Evolutionary conservation across 2,888 invertebrate species (phyloP), one percentile per base, ranked within the genome.

Genomic region (Marronus borbonicus): DNA sequence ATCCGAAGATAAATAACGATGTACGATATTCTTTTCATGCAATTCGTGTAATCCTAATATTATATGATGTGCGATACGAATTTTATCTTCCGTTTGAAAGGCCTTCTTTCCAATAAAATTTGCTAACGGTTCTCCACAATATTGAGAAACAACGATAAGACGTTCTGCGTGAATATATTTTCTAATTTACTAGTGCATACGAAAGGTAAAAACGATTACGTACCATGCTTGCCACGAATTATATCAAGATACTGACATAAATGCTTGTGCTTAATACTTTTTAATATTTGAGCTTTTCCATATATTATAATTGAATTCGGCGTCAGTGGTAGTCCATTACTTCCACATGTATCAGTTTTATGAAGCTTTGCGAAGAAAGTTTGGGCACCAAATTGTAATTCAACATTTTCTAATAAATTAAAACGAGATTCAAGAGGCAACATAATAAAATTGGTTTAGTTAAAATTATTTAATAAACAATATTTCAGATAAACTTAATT

Each of bases 231-330:
- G 82, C 97, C 96, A 83, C 98, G 91, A 81, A 96, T 93, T 76
- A 98, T 93, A 88, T 98, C 98, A 62, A 99, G 90, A 89, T 98
- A 98, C 79, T 94, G 93, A 85, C 97, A 97, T 72, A 99, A 90
- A 89, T 96, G 92, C 0, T 93, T 92, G 88, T 97, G 97, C 79
- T 92, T 90, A 74, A 97, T 89, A 0, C 93, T 93, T 86, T 96
- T 94, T 17, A 98, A 90, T 79, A 92, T 90, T 87, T 98, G 97
- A 36, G 98, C 96, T 85, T 93, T 92, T 7, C 98, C 98, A 77
- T 97, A 91, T 85, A 99, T 97, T 77, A 96, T 95, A 80, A 98
- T 97, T 0, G 98, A 98, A 89, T 98, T 98, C 1, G 98, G 98
- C 0, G 98, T 98, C 24, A 98, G 90, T 0, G 99, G 99, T 68